Conservation (phyloP, 1,140 invertebrate genomes). For the Pogonomyrmex barbatus region DNA sequence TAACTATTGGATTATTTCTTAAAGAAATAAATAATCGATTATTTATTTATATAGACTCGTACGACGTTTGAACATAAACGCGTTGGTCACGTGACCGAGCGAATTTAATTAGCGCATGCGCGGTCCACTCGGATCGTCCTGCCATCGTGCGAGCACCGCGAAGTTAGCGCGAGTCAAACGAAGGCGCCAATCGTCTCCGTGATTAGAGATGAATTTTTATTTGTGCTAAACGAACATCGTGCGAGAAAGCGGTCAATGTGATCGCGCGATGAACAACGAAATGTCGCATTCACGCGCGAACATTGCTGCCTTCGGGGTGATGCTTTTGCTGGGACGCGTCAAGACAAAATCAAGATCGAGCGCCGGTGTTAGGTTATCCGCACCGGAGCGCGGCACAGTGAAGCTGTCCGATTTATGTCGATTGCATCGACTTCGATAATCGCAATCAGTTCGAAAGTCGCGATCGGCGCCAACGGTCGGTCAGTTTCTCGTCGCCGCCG, state of each 20-base stretch:
- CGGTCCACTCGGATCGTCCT: neutral
- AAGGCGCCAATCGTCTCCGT: neutral
- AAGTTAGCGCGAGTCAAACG: constrained; percentile 27
- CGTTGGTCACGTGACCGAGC: neutral
- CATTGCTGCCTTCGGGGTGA: neutral
- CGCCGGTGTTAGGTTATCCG: constrained; percentile 4
- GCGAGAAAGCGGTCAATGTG: neutral
- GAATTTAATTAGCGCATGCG: neutral
- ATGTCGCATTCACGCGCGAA: neutral
- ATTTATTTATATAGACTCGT: no score
- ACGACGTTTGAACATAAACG: no score
- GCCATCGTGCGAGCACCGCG: neutral
- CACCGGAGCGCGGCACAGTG: neutral
- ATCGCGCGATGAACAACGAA: neutral
- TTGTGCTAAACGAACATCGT: neutral
- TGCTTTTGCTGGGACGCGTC: neutral
- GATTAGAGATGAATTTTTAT: neutral
- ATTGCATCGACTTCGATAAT: constrained; percentile 42
- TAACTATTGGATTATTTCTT: neutral
- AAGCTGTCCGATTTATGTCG: neutral
- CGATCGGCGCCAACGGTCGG: constrained; percentile 15
- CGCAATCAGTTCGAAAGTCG: constrained; percentile 43
- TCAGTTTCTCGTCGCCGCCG: neutral
- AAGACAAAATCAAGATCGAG: neutral
- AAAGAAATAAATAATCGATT: no score